These are phyloP conservation scores for Tetrax tetrax DNA, from an alignment of 2,113 vertebrate genomes.

Conservation along the genomic window DNA sequence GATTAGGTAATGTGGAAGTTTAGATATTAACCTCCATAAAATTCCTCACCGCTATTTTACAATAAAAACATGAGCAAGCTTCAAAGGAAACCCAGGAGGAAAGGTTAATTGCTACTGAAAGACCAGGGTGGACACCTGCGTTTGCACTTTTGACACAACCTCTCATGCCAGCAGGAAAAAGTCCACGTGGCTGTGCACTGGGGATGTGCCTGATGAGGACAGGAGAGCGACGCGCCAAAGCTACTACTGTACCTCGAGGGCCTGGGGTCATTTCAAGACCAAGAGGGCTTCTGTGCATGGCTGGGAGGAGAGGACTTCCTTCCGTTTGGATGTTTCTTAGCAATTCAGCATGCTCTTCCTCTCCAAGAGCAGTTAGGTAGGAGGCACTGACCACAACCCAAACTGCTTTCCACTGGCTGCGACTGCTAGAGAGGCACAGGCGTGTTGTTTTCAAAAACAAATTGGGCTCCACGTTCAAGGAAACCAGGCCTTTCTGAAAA, in stretches of 20 bases:
- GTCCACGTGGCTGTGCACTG: conserved; percentile 70
- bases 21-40: conserved; percentile 84
- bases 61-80: conserved; percentile 82
- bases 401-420: not conserved
- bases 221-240: conserved; percentile 1
- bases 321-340: conserved; percentile 19
- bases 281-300: not conserved
- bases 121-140: conserved; percentile 81
- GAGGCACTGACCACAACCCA: not conserved
- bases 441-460: not conserved
- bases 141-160: conserved; percentile 76
- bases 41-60: conserved; percentile 74
- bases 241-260: not conserved
- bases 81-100: conserved; percentile 82
- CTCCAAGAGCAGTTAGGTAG: conserved; percentile 50
- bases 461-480: fast-evolving
- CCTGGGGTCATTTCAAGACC: conserved; percentile 9
- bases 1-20: conserved; percentile 74
- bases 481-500: not conserved
- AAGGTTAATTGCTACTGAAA: conserved; percentile 90
- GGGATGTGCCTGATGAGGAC: conserved; percentile 37
- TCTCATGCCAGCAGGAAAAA: conserved; percentile 77
- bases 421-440: not conserved
- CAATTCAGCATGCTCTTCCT: conserved; percentile 49
- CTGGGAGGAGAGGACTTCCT: conserved; percentile 63